These are phyloP conservation scores for Physella acuta DNA, from an alignment of 1,140 invertebrate genomes.

Conservation along the genomic window DNA sequence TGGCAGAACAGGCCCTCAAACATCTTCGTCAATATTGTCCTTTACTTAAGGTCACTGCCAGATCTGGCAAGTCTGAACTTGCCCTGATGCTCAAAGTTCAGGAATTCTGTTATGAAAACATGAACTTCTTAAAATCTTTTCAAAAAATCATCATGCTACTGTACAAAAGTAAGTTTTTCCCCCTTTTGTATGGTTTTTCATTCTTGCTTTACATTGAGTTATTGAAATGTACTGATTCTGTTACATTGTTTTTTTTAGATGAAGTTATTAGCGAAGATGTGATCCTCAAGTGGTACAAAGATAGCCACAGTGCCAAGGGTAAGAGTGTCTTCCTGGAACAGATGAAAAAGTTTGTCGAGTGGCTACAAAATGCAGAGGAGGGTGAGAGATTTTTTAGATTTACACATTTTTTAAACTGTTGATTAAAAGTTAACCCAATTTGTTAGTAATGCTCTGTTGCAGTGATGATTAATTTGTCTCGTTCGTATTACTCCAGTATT, in stretches of 20 bases:
- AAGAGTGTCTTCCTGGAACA: constrained; percentile 86
- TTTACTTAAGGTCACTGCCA: constrained; percentile 82
- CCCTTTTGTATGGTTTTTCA: neutral
- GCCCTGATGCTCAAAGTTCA: constrained; percentile 87
- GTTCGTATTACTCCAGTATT: too few relatives aligned
- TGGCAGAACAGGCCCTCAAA: constrained; percentile 90
- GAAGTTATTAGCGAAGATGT: constrained; percentile 54
- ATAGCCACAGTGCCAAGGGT: constrained; percentile 64
- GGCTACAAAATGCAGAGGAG: constrained; percentile 94
- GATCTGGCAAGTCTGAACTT: constrained; percentile 80
- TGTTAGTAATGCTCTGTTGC: neutral
- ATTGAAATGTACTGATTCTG: neutral
- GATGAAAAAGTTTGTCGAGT: constrained; percentile 96
- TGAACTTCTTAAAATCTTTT: constrained; percentile 98
- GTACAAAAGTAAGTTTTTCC: constrained; percentile 75
- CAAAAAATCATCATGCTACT: constrained; percentile 94
- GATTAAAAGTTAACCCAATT: neutral
- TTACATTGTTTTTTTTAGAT: constrained; percentile 30
- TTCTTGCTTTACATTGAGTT: neutral
- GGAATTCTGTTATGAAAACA: constrained; percentile 97
- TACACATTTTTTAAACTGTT: neutral
- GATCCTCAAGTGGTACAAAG: constrained; percentile 53
- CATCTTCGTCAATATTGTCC: constrained; percentile 83
- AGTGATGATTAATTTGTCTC: neutral
- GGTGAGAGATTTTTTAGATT: constrained; percentile 53